Base-by-base conservation (phyloP, 2,888 invertebrate genomes). In the Saturnia japonica region DNA sequence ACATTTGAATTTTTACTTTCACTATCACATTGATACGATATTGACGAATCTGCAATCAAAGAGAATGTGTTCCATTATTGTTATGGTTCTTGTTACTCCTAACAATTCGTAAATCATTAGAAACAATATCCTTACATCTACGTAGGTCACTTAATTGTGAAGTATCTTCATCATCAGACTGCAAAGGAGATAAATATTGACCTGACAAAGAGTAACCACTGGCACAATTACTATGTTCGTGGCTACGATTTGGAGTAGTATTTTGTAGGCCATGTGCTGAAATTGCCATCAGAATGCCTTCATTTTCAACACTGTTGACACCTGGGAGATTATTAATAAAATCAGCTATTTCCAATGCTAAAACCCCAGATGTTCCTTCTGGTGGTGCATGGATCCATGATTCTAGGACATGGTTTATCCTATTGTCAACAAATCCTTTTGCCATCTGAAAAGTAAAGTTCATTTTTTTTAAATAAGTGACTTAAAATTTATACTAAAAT, bases 261-360 rank as follows among this genome's bases (percentile, higher is more conserved):
- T 90, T 93, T 76, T 95, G 95, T 72, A 96, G 86, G 0, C 96
- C 96, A 81, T 96, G 96, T 69, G 96, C 96, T 70, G 95, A 95
- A 78, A 96, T 96, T 6, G 96, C 96, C 96, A 96, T 96, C 45
- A 95, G 88, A 71, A 96, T 96, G 1, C 96, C 96, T 83, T 96
- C 95, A 81, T 96, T 95, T 88, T 96, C 96, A 81, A 96, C 94
- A 72, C 94, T 94, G 47, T 95, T 95, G 74, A 94, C 94, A 64
- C 91, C 93, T 12, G 94, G 94, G 54, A 94, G 85, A 75, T 95
- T 93, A 76, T 95, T 95, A 22, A 95, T 91, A 72, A 95, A 94
- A 72, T 95, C 94, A 25, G 93, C 90, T 47, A 94, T 93, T 77
- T 93, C 90, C 64, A 95, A 88, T 9, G 89, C 89, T 34, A 90